Evolutionary conservation across 2,113 vertebrate genomes (phyloP).

Genomic region (Eleginops maclovinus): DNA sequence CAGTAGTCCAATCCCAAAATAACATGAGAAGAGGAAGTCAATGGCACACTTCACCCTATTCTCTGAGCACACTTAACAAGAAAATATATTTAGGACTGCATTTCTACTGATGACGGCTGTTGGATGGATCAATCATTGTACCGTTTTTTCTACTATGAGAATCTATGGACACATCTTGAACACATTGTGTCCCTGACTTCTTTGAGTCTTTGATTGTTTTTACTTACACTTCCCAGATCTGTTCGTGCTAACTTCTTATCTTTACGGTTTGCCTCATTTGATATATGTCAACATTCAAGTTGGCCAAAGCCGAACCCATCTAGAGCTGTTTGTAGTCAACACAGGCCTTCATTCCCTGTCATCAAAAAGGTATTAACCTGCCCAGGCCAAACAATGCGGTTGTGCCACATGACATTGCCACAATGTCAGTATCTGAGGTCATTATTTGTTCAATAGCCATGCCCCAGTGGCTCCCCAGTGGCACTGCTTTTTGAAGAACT

Average conservation of each 20-base stretch:
- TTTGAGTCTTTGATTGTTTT: neutral
- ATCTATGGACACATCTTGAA: neutral
- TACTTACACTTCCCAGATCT: too few relatives aligned
- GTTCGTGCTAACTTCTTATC: neutral
- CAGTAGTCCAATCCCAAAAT: neutral
- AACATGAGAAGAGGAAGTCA: neutral
- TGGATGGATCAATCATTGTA: neutral
- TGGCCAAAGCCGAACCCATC: neutral
- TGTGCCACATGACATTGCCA: conserved; percentile 7
- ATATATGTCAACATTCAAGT: neutral
- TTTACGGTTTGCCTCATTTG: neutral
- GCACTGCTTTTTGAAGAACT: conserved; percentile 42
- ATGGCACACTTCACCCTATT: neutral
- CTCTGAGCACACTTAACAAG: neutral
- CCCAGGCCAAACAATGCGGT: conserved; percentile 1
- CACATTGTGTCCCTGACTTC: neutral
- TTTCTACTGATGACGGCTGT: neutral
- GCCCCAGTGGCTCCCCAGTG: conserved; percentile 25
- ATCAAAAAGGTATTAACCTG: conserved; percentile 37
- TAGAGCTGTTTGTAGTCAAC: neutral
- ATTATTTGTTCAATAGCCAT: conserved; percentile 31
- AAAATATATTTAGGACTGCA: conserved; percentile 1
- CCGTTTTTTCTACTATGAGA: neutral
- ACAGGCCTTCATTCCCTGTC: conserved; percentile 11
- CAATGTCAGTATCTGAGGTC: conserved; percentile 36